phyloP scores from a whole-genome alignment of 2,113 vertebrate genomes.

The Atherinomorus stipes region DNA sequence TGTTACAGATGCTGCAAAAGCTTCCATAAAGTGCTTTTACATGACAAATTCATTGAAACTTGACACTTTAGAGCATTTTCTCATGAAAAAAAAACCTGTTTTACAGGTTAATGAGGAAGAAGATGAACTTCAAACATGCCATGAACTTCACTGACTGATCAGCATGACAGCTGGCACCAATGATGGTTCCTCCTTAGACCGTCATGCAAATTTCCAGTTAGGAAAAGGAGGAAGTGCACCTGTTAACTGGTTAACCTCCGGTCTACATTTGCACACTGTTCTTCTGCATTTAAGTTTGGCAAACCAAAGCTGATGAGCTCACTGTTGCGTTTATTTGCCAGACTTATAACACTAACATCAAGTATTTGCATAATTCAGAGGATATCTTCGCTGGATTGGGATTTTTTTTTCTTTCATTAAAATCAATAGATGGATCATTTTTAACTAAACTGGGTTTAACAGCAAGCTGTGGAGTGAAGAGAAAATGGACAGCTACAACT shows the following conservation, averaged over 20 bases:
- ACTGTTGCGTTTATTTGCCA: conserved; percentile 19
- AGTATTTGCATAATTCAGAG: conserved; percentile 47
- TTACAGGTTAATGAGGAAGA: conserved; percentile 42
- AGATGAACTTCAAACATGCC: conserved; percentile 9
- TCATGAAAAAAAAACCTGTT: background rate
- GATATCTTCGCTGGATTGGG: background rate
- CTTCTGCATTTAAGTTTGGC: background rate
- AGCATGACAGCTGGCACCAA: conserved; percentile 19
- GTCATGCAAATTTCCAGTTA: conserved; percentile 65
- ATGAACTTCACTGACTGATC: conserved; percentile 14
- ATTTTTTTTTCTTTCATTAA: background rate
- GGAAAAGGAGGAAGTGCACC: conserved; percentile 71
- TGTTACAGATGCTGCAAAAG: conserved; percentile 11
- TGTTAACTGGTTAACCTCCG: conserved; percentile 36
- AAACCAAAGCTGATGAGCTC: conserved; percentile 15
- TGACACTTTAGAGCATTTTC: background rate
- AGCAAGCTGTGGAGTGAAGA: conserved; percentile 12
- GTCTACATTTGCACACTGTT: conserved; percentile 30
- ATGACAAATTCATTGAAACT: background rate
- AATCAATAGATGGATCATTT: conserved; percentile 11
- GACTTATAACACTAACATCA: conserved; percentile 6
- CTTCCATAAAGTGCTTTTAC: conserved; percentile 4
- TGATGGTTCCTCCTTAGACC: conserved; percentile 46
- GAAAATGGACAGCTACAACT: conserved; percentile 24
- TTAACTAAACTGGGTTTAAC: conserved; percentile 6